Evolutionary conservation across 2,888 invertebrate genomes (phyloP), one percentile per base, ranked within the genome.

Genomic region (Poecilus cupreus): DNA sequence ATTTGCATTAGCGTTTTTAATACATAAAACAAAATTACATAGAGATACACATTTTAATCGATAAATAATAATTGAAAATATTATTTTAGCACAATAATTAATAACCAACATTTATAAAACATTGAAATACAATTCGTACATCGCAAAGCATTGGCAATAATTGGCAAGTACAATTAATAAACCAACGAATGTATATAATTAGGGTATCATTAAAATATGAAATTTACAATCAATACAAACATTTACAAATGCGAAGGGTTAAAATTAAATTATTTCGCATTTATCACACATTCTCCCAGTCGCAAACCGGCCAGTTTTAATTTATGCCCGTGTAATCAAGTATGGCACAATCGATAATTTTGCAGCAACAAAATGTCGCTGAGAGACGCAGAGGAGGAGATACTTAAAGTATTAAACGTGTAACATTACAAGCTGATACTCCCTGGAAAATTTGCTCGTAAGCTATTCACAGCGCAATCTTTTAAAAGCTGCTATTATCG

Each of bases 401-500:
- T 43, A 43, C n/a, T 43, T 43, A 43, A 43, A 43, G 43, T 43
- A 43, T 43, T 43, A 43, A 43, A 43, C 43, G 43, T 43, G 43
- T 43, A 43, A 43, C n/a, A 43, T 43, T n/a, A 43, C 43, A 43
- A 43, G 43, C 43, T 43, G 43, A 43, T n/a, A 43, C 43, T 43
- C 43, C n/a, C n/a, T 11, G 43, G 43, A 0, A 43, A 43, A 43
- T 43, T 43, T 43, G 22, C 24, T 54, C 54, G 54, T 22, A 22
- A 54, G 54, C 54, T 54, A 20, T 54, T 54, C 54, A 54, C 10
- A 22, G 18, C 43, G 43, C 43, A 43, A 43, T 43, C 54, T 54
- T 54, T 54, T 54, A 54, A 54, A 54, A 54, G 54, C 54, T 54
- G 2, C 54, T 54, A 54, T 54, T 54, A 54, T 54, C 22, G 54